phyloP scores from a whole-genome alignment of 2,113 vertebrate genomes.

The Butastur rufipennis region DNA sequence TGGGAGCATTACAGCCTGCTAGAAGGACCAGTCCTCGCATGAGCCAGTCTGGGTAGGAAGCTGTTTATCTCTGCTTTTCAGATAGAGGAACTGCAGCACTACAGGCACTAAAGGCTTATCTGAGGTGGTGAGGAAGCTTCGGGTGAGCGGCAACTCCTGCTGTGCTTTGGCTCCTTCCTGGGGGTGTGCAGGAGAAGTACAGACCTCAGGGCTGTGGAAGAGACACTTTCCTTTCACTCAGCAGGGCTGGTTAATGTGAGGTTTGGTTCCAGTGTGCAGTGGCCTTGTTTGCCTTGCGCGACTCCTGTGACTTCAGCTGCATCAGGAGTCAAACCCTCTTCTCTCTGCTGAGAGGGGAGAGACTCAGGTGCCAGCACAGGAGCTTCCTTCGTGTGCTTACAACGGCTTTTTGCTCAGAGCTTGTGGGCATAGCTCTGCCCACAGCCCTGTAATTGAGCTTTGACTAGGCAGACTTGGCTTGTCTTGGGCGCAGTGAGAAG shows the following conservation, averaged over 20 bases:
- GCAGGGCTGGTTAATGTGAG: not conserved
- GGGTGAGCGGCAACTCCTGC: not conserved
- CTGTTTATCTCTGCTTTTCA: not conserved
- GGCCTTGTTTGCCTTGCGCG: not conserved
- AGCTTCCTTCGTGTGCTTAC: not conserved
- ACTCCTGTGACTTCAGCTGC: not conserved
- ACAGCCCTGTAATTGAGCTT: not conserved
- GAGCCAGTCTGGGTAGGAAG: not conserved
- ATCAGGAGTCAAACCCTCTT: not conserved
- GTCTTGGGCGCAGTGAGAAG: not conserved
- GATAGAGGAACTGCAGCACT: not conserved
- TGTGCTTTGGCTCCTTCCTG: not conserved
- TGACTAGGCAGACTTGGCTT: not conserved
- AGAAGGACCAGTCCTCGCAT: not conserved
- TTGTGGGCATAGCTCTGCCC: slow-evolving; percentile 14
- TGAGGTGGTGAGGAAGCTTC: not conserved
- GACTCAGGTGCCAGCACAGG: fast-evolving
- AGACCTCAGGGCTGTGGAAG: not conserved
- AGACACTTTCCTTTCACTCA: fast-evolving
- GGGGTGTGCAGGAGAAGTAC: not conserved
- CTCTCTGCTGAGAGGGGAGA: not conserved
- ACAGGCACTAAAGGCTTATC: not conserved
- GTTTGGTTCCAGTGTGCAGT: not conserved
- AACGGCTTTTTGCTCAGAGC: not conserved
- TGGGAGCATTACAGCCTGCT: not conserved